Conservation (phyloP, 2,113 vertebrate genomes). For the Mixornis gularis region DNA sequence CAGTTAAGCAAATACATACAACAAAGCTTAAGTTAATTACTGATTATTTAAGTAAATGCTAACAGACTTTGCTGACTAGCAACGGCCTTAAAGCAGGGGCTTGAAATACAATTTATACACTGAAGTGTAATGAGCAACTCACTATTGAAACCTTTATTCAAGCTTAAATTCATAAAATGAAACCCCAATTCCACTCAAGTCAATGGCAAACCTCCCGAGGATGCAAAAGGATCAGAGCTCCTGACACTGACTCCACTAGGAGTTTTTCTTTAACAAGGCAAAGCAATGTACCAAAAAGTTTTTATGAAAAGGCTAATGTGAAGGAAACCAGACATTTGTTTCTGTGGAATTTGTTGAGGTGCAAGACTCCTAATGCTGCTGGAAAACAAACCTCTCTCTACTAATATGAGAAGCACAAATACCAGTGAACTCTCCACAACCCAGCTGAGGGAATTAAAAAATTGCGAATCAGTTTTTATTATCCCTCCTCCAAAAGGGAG, state of each 20-base stretch:
- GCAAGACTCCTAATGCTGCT: neutral
- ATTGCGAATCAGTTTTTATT: neutral
- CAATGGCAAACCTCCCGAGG: neutral
- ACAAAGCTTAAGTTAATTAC: slow-evolving; percentile 3
- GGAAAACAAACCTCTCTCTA: neutral
- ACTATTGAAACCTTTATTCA: neutral
- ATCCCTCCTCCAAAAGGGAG: neutral
- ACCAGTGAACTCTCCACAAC: neutral
- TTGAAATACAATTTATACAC: neutral
- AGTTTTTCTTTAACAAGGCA: neutral
- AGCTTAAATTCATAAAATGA: neutral
- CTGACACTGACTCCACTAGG: neutral
- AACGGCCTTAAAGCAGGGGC: neutral
- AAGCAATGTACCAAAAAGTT: neutral
- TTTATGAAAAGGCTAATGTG: neutral
- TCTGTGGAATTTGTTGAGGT: neutral
- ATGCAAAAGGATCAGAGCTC: neutral
- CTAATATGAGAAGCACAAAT: neutral
- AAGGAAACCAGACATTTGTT: neutral
- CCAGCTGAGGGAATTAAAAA: neutral
- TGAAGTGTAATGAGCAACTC: neutral
- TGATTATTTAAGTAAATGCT: neutral
- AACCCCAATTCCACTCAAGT: neutral
- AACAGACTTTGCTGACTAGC: neutral
- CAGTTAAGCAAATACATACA: slow-evolving; percentile 1